phyloP scores from a whole-genome alignment of 2,888 invertebrate genomes.

The Philereme vetulata region DNA sequence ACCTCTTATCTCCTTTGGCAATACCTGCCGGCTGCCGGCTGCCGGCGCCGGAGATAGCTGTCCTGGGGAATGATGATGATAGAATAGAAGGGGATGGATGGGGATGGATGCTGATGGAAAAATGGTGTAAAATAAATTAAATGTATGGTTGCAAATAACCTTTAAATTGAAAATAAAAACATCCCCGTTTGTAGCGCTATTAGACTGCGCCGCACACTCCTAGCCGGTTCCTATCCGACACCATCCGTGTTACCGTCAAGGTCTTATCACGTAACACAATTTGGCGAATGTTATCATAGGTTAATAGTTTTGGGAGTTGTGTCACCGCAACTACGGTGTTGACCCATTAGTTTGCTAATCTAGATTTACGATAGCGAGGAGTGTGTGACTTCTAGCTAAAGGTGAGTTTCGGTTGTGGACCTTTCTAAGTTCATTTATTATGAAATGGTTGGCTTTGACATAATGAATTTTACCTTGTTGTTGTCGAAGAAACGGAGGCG shows the following conservation, averaged over 20 bases:
- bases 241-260: constrained; percentile 7
- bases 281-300: not conserved
- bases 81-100: too few species aligned
- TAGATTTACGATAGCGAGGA: not conserved
- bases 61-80: too few species aligned
- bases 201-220: not conserved
- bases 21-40: constrained; percentile 46
- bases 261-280: not conserved
- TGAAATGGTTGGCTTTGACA: constrained; percentile 3
- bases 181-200: too few species aligned
- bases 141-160: too few species aligned
- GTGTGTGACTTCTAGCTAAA: not conserved
- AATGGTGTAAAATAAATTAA: too few species aligned
- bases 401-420: constrained; percentile 6
- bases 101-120: too few species aligned
- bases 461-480: not conserved
- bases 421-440: constrained; percentile 18
- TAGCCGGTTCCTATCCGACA: not conserved
- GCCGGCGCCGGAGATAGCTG: not conserved
- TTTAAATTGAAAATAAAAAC: too few species aligned
- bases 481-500: not conserved
- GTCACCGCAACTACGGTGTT: not conserved
- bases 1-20: constrained; percentile 66
- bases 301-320: not conserved
- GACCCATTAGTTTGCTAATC: not conserved